These are phyloP conservation scores for Drosophila saltans DNA, from an alignment of 1,140 invertebrate species.

Conservation along the genomic window DNA sequence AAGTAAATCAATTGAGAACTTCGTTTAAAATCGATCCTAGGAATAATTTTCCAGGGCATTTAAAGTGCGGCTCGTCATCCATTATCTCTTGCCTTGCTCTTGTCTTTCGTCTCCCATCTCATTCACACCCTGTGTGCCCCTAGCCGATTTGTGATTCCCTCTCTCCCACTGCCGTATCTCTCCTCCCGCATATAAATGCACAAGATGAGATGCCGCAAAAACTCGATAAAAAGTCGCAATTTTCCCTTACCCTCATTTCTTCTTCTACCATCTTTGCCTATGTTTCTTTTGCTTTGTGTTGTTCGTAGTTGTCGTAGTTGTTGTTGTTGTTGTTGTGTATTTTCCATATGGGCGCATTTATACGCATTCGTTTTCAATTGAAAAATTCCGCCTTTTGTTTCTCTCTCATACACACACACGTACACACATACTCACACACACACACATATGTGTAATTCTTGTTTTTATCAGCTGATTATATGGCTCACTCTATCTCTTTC, in stretches of 20 bases:
- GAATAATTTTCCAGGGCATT: background rate
- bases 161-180: slow-evolving; percentile 32
- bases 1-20: too few species aligned
- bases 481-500: slow-evolving; percentile 19
- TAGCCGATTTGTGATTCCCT: slow-evolving; percentile 11
- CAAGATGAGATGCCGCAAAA: slow-evolving; percentile 45
- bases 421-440: background rate
- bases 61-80: background rate
- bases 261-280: background rate
- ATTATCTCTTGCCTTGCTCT: background rate
- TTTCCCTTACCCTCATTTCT: slow-evolving; percentile 42
- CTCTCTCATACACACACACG: slow-evolving; percentile 25
- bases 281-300: slow-evolving; percentile 3
- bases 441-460: slow-evolving; percentile 38
- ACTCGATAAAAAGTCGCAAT: slow-evolving; percentile 60
- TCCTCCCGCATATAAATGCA: slow-evolving; percentile 70
- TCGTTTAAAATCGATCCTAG: background rate
- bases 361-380: slow-evolving; percentile 76
- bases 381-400: slow-evolving; percentile 53
- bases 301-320: too few species aligned
- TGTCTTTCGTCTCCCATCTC: background rate
- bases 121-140: background rate
- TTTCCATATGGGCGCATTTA: slow-evolving; percentile 78
- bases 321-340: slow-evolving; percentile 38
- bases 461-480: slow-evolving; percentile 61